Evolutionary conservation across 2,113 vertebrate species (phyloP).

Genomic region (Damaliscus lunatus): DNA sequence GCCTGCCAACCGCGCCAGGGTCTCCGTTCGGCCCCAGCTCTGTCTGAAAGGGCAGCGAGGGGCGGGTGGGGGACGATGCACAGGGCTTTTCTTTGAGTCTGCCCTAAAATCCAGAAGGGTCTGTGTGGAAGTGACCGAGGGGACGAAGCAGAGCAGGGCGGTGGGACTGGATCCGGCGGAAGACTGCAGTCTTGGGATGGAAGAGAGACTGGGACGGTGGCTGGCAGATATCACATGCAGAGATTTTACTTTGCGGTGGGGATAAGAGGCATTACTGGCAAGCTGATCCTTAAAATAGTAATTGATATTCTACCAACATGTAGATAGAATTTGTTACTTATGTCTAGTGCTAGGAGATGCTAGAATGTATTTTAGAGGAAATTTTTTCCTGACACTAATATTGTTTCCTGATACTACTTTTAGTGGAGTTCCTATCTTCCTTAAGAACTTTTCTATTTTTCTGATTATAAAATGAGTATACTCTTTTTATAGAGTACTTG

Average conservation of each 20-base stretch:
- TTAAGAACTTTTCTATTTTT: background rate
- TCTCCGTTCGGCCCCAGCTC: background rate
- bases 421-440: background rate
- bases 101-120: background rate
- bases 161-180: background rate
- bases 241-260: background rate
- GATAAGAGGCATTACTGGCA: background rate
- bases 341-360: background rate
- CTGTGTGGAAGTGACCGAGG: background rate
- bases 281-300: background rate
- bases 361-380: background rate
- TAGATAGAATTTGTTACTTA: background rate
- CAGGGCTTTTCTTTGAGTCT: background rate
- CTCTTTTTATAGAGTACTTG: background rate
- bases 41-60: background rate
- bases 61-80: too few relatives aligned
- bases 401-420: background rate
- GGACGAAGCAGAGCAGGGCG: background rate
- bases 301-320: too few relatives aligned
- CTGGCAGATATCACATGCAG: accelerated
- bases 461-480: background rate
- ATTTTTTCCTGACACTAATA: background rate
- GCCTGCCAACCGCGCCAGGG: background rate
- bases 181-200: background rate
- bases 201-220: background rate